Conservation (phyloP, 92 coral and sea anemone genomes). For the Epizoanthus scotinus region DNA sequence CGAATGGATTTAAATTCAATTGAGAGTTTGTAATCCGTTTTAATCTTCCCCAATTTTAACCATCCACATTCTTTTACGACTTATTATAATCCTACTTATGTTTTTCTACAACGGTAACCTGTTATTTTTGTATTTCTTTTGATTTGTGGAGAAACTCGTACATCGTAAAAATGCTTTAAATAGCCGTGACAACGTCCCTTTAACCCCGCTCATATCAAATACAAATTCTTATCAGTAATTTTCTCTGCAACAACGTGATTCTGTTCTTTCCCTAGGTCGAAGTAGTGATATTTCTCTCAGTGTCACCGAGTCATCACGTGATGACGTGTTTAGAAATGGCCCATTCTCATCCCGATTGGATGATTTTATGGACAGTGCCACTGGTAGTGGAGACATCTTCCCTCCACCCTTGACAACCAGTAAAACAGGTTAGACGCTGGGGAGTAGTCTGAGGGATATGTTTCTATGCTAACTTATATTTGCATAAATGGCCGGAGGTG, state of each 20-base stretch:
- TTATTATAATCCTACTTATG: too few species aligned
- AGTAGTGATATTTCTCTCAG: slow-evolving; percentile 56
- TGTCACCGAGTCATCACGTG: slow-evolving; percentile 72
- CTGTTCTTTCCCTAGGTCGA: slow-evolving; percentile 51
- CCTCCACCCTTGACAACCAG: slow-evolving; percentile 84
- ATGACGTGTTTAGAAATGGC: slow-evolving; percentile 73
- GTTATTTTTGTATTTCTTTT: too few species aligned
- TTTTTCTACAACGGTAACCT: too few species aligned
- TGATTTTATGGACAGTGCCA: slow-evolving; percentile 90
- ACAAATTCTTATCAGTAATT: neutral
- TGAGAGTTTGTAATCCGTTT: too few species aligned
- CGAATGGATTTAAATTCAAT: too few species aligned
- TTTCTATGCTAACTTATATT: neutral
- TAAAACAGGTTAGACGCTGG: slow-evolving; percentile 73
- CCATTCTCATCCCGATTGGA: slow-evolving; percentile 80
- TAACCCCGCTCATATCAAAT: neutral
- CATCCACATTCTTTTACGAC: too few species aligned
- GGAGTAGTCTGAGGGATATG: neutral
- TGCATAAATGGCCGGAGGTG: too few species aligned
- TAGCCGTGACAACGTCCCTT: too few species aligned
- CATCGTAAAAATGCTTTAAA: too few species aligned
- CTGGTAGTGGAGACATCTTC: slow-evolving; percentile 91
- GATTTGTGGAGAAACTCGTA: too few species aligned
- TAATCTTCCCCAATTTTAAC: too few species aligned
- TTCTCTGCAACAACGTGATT: neutral